Conservation (phyloP, 2,113 vertebrate species). For the Misgurnus mizolepis region DNA sequence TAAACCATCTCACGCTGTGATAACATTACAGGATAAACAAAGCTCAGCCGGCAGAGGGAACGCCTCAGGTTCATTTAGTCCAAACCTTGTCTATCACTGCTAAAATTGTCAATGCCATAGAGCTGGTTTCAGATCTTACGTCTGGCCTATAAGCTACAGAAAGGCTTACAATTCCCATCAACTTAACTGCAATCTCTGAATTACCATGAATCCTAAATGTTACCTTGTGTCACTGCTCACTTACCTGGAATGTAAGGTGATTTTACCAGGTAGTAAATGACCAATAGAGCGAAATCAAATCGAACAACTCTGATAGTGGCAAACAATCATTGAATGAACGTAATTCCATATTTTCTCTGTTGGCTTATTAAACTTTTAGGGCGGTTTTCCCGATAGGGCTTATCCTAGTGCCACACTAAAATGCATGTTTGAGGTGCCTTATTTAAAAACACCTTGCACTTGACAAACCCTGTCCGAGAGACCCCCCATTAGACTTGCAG, state of each 20-base stretch:
- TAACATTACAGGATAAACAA: constrained; percentile 75
- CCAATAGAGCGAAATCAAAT: not conserved
- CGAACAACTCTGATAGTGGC: not conserved
- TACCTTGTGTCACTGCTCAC: not conserved
- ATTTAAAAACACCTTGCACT: too few species aligned
- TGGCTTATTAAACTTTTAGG: not conserved
- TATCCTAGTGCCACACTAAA: too few species aligned
- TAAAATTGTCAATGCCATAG: constrained; percentile 1
- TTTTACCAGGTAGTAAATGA: not conserved
- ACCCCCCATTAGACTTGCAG: too few species aligned
- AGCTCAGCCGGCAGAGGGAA: constrained; percentile 63
- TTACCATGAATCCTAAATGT: not conserved
- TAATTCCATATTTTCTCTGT: not conserved
- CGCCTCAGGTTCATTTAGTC: constrained; percentile 58
- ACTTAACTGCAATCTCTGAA: not conserved
- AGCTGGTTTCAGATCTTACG: not conserved
- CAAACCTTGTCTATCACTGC: constrained; percentile 38
- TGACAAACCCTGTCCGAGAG: too few species aligned
- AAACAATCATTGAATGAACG: constrained; percentile 4
- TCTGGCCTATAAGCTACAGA: not conserved
- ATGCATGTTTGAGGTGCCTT: too few species aligned
- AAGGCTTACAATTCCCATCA: not conserved
- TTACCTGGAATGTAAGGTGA: not conserved
- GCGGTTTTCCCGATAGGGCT: too few species aligned
- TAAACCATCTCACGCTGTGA: constrained; percentile 72